A percentile compares a stretch with the other conserved stretches of the same genome.
phyloP scores from a whole-genome alignment of 2,888 invertebrate genomes.

The Rutpela maculata region DNA sequence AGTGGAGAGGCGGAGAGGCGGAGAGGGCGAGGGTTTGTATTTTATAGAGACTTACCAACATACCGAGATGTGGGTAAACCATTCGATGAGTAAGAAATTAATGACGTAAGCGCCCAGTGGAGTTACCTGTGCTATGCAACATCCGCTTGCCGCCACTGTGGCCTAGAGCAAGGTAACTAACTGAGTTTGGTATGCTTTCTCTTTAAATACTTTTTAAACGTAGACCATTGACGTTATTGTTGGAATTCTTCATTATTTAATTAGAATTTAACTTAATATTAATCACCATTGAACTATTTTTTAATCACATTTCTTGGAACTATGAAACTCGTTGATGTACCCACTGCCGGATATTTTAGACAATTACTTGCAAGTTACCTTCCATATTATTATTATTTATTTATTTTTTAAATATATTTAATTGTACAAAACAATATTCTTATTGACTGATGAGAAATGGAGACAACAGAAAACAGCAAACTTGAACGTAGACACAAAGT shows the following conservation, averaged over 20 bases:
- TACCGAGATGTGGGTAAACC: conserved; percentile 24
- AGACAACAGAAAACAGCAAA: no score
- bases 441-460: no score
- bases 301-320: conserved; percentile 17
- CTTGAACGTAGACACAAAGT: no score
- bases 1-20: no score
- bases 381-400: neutral
- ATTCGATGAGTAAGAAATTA: conserved; percentile 20
- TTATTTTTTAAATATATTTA: no score
- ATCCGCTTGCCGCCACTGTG: conserved; percentile 35
- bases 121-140: conserved; percentile 34
- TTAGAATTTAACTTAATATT: conserved; percentile 23
- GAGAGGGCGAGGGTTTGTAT: neutral
- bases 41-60: conserved; percentile 3
- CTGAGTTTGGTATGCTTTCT: conserved; percentile 23
- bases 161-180: conserved; percentile 41
- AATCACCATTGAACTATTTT: conserved; percentile 25
- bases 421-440: no score
- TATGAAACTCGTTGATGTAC: neutral
- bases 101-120: conserved; percentile 28
- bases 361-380: conserved; percentile 1
- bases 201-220: conserved; percentile 29
- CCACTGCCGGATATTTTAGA: neutral
- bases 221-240: conserved; percentile 27
- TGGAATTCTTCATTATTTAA: conserved; percentile 29